Base-by-base conservation (phyloP, 1,140 invertebrate genomes). In the Leptinotarsa defecta region DNA sequence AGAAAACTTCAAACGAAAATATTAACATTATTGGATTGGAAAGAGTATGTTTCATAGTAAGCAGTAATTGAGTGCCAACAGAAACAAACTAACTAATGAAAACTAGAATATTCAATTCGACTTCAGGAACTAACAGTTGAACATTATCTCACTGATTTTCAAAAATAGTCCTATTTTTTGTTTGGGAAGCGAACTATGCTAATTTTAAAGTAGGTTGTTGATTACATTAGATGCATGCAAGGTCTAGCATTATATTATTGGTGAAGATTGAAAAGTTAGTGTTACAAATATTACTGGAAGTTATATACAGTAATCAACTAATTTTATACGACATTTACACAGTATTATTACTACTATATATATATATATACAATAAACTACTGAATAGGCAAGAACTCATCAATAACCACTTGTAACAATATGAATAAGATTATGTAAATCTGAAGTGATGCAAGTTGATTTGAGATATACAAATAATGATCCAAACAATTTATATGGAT, bases 221-320 rank as follows among this genome's bases (percentile, higher is more conserved):
- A 43, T 43, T 43, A 8, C 8, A 43, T 43, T 43, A 43, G 2
- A 43, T 43, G 15, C 52, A 57, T 57, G 52, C 52, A 57, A 19
- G 52, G 52, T 43, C 52, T 15, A 19, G 52, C n/a, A 57, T 57
- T 57, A 17, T 57, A 57, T 57, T 57, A 17, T 15, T 57, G 15
- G n/a, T 57, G 15, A 19, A 57, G 15, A 57, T 57, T 57, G 52
- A 57, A 57, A 57, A 57, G 52, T 57, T 57, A 57, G 52, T 57
- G n/a, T 13, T 4, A 57, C 52, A n/a, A 57, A n/a, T 57, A 57
- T 57, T 57, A 57, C 52, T 57, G n/a, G 15, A 57, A 57, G 4
- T 57, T 57, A 57, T 15, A 57, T 57, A 57, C 52, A 57, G n/a
- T 57, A 57, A 57, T 57, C 52, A 57, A 57, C 52, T 57, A 57